Evolutionary conservation across 1,140 invertebrate genomes (phyloP).

Genomic region (Megathymus violae): DNA sequence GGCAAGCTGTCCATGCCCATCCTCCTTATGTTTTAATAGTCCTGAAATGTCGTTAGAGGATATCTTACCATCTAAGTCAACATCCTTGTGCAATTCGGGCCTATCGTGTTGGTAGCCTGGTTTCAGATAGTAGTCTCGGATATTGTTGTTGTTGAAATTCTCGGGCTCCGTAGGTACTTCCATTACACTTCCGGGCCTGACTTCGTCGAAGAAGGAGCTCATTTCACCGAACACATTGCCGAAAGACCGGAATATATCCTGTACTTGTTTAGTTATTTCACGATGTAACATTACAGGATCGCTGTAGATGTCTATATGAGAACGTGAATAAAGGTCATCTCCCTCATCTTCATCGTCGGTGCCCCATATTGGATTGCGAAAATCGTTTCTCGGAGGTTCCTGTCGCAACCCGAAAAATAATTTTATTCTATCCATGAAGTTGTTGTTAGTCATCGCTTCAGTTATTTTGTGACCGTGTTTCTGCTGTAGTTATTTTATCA

Average conservation of each 20-base stretch:
- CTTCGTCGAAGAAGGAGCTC: slow-evolving; percentile 62
- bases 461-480: slow-evolving; percentile 11
- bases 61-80: slow-evolving; percentile 73
- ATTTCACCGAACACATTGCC: slow-evolving; percentile 71
- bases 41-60: slow-evolving; percentile 73
- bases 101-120: slow-evolving; percentile 64
- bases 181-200: slow-evolving; percentile 43
- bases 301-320: slow-evolving; percentile 53
- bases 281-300: slow-evolving; percentile 59
- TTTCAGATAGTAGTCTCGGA: slow-evolving; percentile 73
- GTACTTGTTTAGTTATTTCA: slow-evolving; percentile 65
- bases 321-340: slow-evolving; percentile 66
- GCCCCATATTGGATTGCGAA: slow-evolving; percentile 76
- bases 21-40: slow-evolving; percentile 62
- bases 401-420: slow-evolving; percentile 65
- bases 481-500: slow-evolving; percentile 1
- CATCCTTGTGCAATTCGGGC: slow-evolving; percentile 49
- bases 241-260: slow-evolving; percentile 69
- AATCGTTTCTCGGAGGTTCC: slow-evolving; percentile 69
- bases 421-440: slow-evolving; percentile 65
- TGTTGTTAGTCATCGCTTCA: slow-evolving; percentile 51
- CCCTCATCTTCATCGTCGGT: slow-evolving; percentile 74
- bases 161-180: slow-evolving; percentile 49
- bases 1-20: slow-evolving; percentile 38
- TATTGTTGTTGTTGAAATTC: slow-evolving; percentile 52